Percentiles rank a stretch among this genome's conserved stretches.
Evolutionary conservation across 1,140 invertebrate genomes (phyloP).

Genomic region (Liolophura sinensis): DNA sequence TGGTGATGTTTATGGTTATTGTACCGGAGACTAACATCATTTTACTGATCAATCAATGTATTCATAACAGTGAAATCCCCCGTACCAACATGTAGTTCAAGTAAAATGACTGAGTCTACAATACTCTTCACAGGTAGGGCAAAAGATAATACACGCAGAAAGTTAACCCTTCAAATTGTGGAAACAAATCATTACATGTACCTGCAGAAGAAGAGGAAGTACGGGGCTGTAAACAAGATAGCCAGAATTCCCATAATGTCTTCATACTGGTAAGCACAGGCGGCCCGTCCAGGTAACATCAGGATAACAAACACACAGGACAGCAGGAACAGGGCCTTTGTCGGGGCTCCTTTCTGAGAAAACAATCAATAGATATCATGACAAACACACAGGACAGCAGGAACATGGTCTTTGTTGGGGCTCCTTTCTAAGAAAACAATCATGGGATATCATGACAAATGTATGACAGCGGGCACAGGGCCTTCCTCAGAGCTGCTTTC

Average conservation of each 20-base stretch:
- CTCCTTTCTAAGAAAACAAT: too few species aligned
- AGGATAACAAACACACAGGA: slow-evolving; percentile 85
- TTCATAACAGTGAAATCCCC: too few species aligned
- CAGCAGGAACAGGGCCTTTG: slow-evolving; percentile 90
- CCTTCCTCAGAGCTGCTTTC: too few species aligned
- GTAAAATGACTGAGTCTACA: too few species aligned
- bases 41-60: too few species aligned
- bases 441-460: background rate
- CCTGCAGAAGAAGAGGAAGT: slow-evolving; percentile 98
- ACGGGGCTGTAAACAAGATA: slow-evolving; percentile 93
- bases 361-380: slow-evolving; percentile 60
- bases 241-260: slow-evolving; percentile 91
- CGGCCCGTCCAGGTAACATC: slow-evolving; percentile 80
- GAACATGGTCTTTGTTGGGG: slow-evolving; percentile 90
- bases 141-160: slow-evolving; percentile 23
- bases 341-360: slow-evolving; percentile 80
- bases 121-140: slow-evolving; percentile 6
- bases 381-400: slow-evolving; percentile 88
- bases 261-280: slow-evolving; percentile 74
- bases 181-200: too few species aligned
- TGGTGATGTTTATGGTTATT: too few species aligned
- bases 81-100: background rate
- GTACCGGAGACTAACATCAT: too few species aligned
- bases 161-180: slow-evolving; percentile 84
- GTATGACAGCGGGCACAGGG: too few species aligned